Evolutionary conservation across 2,113 vertebrate genomes (phyloP).

Genomic region (Salvelinus namaycush): DNA sequence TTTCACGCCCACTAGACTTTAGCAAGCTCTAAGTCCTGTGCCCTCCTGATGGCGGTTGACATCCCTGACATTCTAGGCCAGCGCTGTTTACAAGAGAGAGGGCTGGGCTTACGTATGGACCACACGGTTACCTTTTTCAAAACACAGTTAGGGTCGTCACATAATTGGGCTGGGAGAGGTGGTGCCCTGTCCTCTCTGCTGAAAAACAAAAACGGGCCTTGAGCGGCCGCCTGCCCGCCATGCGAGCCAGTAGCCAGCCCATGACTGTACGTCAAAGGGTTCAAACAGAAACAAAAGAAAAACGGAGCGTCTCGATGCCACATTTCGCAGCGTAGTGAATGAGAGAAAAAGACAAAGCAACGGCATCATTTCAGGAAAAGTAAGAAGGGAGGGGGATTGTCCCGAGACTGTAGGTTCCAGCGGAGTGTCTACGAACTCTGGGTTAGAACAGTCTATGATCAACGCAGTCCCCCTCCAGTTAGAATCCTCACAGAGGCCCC

Average conservation of each 20-base stretch:
- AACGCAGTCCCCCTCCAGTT: no score
- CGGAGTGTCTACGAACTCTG: no score
- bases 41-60: background rate
- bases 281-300: background rate
- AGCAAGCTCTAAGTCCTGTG: background rate
- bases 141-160: background rate
- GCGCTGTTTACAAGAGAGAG: constrained; percentile 29
- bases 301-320: constrained; percentile 8
- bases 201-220: constrained; percentile 6
- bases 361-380: background rate
- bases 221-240: background rate
- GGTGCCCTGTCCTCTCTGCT: background rate
- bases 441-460: no score
- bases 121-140: background rate
- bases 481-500: no score
- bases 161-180: background rate
- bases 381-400: background rate
- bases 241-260: background rate
- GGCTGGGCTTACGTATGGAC: background rate
- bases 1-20: background rate
- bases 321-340: constrained; percentile 10
- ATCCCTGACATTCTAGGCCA: constrained; percentile 34
- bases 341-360: background rate
- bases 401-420: background rate
- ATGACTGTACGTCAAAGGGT: no score